A percentile compares a stretch with the other conserved stretches of the same genome.
phyloP scores from a whole-genome alignment of 1,140 invertebrate genomes.

The Tenebrio molitor region DNA sequence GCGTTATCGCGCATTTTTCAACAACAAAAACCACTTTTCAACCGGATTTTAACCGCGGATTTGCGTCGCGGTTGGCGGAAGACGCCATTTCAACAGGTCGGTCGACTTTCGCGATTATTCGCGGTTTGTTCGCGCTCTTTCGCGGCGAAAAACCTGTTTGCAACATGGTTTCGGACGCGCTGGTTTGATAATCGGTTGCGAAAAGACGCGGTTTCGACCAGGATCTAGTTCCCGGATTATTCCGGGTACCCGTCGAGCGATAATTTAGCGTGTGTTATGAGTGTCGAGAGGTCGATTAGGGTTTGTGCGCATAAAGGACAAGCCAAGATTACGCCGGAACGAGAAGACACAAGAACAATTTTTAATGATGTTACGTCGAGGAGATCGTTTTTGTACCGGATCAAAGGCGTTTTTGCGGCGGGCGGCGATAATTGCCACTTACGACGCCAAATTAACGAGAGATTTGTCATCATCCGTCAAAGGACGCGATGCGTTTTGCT shows the following conservation, averaged over 20 bases:
- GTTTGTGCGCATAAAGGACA: constrained; percentile 18
- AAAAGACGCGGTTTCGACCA: too few species aligned
- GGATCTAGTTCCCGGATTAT: too few species aligned
- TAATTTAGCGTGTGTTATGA: not conserved
- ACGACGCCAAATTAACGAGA: not conserved
- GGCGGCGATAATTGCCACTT: constrained; percentile 10
- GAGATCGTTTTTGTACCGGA: not conserved
- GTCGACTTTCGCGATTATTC: too few species aligned
- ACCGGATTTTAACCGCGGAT: too few species aligned
- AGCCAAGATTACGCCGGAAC: not conserved
- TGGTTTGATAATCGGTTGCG: too few species aligned
- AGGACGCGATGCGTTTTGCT: not conserved
- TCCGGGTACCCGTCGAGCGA: too few species aligned
- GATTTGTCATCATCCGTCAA: constrained; percentile 8
- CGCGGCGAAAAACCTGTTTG: too few species aligned
- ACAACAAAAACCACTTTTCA: not conserved
- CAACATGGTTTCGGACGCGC: too few species aligned
- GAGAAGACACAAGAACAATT: not conserved
- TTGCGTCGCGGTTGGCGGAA: too few species aligned
- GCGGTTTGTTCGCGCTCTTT: too few species aligned
- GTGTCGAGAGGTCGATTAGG: constrained; percentile 3
- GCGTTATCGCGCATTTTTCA: not conserved
- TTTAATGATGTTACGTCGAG: not conserved
- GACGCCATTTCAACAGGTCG: too few species aligned
- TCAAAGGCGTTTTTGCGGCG: not conserved